Conservation (phyloP, 2,888 invertebrate species). For the Hyposoter dolosus region DNA sequence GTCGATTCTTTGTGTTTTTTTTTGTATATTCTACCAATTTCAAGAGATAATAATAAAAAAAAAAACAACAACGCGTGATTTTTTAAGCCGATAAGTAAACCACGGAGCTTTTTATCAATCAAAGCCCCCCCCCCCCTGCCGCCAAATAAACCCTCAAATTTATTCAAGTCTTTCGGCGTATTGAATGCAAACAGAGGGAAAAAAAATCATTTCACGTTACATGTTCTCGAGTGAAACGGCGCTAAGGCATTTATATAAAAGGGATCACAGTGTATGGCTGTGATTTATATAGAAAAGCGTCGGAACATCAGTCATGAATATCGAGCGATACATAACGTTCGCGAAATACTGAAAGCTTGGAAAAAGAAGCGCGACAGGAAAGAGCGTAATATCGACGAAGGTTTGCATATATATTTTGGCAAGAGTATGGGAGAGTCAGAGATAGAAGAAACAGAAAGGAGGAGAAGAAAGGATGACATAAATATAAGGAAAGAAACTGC, state of each 20-base stretch:
- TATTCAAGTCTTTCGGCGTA: too few species aligned
- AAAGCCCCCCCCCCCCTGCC: too few species aligned
- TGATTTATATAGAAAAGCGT: background rate
- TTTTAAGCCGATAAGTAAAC: background rate
- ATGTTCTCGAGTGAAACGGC: too few species aligned
- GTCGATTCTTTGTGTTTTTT: background rate
- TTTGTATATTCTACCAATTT: background rate
- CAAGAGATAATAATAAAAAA: background rate
- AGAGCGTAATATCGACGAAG: conserved; percentile 50
- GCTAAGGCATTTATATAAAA: background rate
- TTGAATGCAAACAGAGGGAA: too few species aligned
- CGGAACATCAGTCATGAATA: conserved; percentile 44
- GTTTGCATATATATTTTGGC: conserved; percentile 14
- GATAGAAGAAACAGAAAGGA: background rate
- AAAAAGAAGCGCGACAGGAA: conserved; percentile 20
- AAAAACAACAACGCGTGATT: background rate
- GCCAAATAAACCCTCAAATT: too few species aligned
- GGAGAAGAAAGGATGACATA: conserved; percentile 1
- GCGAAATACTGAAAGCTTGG: conserved; percentile 33
- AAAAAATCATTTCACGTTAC: too few species aligned
- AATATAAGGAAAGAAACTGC: background rate
- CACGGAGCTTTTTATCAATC: background rate
- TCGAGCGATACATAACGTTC: conserved; percentile 44
- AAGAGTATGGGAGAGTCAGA: conserved; percentile 5
- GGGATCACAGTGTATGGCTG: background rate